phyloP scores from a whole-genome alignment of 1,140 invertebrate genomes.

The Papilio helenus region DNA sequence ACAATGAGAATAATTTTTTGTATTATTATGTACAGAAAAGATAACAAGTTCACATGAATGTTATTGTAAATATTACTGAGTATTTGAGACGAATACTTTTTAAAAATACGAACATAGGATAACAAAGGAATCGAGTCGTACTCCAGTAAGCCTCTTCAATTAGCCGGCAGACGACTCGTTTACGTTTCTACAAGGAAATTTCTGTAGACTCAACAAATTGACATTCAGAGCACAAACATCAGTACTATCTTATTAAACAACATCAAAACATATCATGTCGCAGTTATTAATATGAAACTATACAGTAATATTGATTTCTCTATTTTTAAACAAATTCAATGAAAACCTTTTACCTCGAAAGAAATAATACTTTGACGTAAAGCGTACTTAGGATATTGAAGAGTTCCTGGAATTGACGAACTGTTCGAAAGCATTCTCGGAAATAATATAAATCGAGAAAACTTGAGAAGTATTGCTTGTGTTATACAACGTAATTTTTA shows the following conservation, averaged over 20 bases:
- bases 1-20: too few relatives aligned
- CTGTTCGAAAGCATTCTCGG: background rate
- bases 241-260: background rate
- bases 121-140: background rate
- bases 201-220: background rate
- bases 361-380: constrained; percentile 7
- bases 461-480: background rate
- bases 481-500: too few relatives aligned
- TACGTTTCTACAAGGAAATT: constrained; percentile 11
- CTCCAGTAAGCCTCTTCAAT: constrained; percentile 18
- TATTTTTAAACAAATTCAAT: background rate
- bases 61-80: too few relatives aligned
- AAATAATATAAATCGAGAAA: background rate
- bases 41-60: too few relatives aligned
- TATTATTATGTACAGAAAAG: too few relatives aligned
- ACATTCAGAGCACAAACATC: background rate
- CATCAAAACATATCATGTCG: too few relatives aligned
- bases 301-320: background rate
- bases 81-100: background rate
- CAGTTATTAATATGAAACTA: background rate
- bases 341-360: background rate
- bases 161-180: constrained; percentile 21
- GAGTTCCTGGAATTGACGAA: background rate
- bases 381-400: background rate
- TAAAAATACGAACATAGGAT: background rate